phyloP scores from a whole-genome alignment of 53 echinoderm and acorn worm species.

The Luidia sarsii region DNA sequence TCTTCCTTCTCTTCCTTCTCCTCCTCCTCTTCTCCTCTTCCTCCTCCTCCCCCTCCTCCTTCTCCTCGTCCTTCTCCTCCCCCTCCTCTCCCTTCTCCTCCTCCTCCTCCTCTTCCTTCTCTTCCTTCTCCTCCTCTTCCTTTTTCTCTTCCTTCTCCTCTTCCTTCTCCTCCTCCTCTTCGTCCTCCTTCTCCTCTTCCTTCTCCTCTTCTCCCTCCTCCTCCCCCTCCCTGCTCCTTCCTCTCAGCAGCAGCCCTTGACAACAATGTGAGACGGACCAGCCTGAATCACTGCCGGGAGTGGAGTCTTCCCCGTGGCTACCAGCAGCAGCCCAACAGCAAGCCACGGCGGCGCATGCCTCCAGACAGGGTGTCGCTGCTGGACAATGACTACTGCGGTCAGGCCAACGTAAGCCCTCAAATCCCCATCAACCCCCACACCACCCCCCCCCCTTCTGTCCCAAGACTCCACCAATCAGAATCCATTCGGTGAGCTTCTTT shows the following conservation, averaged over 20 bases:
- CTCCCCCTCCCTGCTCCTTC: too few species aligned
- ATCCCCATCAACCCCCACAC: too few species aligned
- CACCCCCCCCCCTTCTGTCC: too few species aligned
- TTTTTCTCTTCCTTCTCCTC: neutral
- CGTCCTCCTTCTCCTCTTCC: too few species aligned
- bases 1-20: too few species aligned
- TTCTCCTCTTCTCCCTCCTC: neutral
- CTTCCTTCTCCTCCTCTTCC: neutral
- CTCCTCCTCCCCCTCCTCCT: too few species aligned
- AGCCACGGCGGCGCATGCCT: slow-evolving; percentile 2
- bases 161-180: too few species aligned
- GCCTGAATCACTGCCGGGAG: slow-evolving; percentile 46
- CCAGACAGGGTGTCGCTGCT: slow-evolving; percentile 32
- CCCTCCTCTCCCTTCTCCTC: too few species aligned
- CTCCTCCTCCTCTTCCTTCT: neutral
- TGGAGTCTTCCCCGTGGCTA: slow-evolving; percentile 29
- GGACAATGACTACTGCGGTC: slow-evolving; percentile 48
- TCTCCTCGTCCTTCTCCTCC: too few species aligned
- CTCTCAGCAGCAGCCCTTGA: slow-evolving; percentile 26
- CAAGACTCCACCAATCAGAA: too few species aligned
- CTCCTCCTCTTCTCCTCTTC: too few species aligned
- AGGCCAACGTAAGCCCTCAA: slow-evolving; percentile 47
- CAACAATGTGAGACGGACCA: slow-evolving; percentile 44
- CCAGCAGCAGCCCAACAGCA: neutral
- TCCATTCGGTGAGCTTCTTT: too few species aligned